Conservation (phyloP, 2,113 vertebrate species). For the Chunga burmeisteri region DNA sequence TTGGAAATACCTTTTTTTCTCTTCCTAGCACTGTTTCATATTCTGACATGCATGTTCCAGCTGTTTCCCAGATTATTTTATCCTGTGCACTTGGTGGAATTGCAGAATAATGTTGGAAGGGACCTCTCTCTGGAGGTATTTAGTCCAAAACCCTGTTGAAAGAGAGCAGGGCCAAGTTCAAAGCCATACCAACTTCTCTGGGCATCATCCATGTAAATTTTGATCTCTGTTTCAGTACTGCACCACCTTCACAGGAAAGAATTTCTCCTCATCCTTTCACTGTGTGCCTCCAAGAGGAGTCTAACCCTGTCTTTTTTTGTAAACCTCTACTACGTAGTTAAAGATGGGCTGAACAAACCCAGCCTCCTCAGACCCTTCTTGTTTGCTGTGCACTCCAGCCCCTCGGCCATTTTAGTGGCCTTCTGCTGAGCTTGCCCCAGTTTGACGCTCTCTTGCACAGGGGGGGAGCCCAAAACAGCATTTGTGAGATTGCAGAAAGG, state of each 20-base stretch:
- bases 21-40: neutral
- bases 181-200: neutral
- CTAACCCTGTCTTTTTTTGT: neutral
- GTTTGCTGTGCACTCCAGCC: neutral
- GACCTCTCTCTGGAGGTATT: neutral
- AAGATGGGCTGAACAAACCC: neutral
- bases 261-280: neutral
- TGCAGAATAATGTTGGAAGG: neutral
- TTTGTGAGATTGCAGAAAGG: neutral
- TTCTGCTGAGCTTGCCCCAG: neutral
- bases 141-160: neutral
- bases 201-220: neutral
- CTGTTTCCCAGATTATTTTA: neutral
- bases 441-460: neutral
- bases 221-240: neutral
- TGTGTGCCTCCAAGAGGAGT: neutral
- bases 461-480: neutral
- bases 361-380: neutral
- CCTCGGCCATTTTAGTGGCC: neutral
- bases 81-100: rapidly evolving
- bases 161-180: neutral
- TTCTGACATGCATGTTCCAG: neutral
- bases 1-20: neutral
- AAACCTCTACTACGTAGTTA: neutral
- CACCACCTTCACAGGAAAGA: neutral